phyloP scores from a whole-genome alignment of 1,140 invertebrate genomes.

The Bombus pyrosoma region DNA sequence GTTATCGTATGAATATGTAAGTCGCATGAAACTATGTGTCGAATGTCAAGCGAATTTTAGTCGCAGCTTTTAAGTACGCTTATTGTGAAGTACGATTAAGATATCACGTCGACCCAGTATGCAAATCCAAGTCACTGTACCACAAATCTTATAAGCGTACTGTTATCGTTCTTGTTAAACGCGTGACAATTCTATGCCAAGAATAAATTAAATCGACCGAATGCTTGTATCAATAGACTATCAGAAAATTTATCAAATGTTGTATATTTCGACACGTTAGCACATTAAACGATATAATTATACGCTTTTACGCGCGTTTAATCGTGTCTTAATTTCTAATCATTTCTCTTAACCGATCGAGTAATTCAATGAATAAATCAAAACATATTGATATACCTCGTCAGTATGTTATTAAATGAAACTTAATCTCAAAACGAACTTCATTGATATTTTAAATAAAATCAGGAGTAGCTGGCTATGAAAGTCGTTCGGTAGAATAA shows the following conservation, averaged over 20 bases:
- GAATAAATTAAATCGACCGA: constrained; percentile 1
- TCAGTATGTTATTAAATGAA: not conserved
- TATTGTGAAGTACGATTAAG: constrained; percentile 25
- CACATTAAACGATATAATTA: not conserved
- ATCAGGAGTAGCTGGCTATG: not conserved
- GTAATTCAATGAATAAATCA: not conserved
- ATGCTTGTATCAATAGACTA: too few species aligned
- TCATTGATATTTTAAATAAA: not conserved
- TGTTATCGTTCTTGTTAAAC: constrained; percentile 31
- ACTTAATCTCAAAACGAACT: not conserved
- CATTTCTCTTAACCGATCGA: too few species aligned
- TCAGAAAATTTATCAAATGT: constrained; percentile 3
- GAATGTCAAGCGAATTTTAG: not conserved
- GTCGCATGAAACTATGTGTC: not conserved
- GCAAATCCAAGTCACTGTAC: constrained; percentile 20
- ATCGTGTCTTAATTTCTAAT: not conserved
- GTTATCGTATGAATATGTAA: not conserved
- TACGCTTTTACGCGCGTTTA: not conserved
- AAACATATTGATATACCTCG: not conserved
- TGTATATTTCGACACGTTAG: not conserved
- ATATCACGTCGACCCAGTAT: constrained; percentile 34
- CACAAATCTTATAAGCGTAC: constrained; percentile 26
- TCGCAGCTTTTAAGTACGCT: not conserved
- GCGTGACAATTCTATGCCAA: not conserved
- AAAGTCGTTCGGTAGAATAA: not conserved